Evolutionary conservation across 1,140 invertebrate genomes (phyloP), one percentile per base, ranked within the genome.

Genomic region (Mamestra configurata): DNA sequence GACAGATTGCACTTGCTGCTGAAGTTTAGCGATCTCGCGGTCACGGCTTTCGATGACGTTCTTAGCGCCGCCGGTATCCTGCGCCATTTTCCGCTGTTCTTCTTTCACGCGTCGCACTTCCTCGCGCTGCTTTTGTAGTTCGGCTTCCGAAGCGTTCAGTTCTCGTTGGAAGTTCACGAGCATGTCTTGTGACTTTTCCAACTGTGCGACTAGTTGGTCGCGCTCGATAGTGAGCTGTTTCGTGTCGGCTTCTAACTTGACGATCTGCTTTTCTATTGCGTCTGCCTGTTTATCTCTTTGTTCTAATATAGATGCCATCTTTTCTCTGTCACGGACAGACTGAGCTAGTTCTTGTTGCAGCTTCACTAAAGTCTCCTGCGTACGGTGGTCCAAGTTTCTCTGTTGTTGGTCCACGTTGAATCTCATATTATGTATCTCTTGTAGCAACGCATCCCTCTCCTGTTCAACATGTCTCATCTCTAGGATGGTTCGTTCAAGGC

Each of bases 141-240:
- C 98, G 31, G 96, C 96, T 93, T 98, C 98, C 80, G 97, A 97
- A 76, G 97, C 96, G 86, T 98, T 97, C 71, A 98, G 89, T 88
- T 98, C 98, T 88, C 98, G 97, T 92, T 98, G 98, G 97, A 98
- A 98, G 92, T 98, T 98, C 93, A 98, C 97, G 51, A 99, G 92
- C 96, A 99, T 98, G 86, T 98, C 98, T 91, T 98, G 98, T 6
- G 97, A 98, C 92, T 99, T 98, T 91, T 99, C 98, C 86, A 99
- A 89, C 90, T 98, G 98, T 66, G 97, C 96, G 0, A 98, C 98
- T 75, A 98, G 92, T 91, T 98, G 98, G 90, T 98, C 98, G 13
- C 98, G 94, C 92, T 98, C 98, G 49, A 97, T 96, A 43, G 97
- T 97, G 84, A 98, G 87, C 90, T 98, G 98, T 87, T 98, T 98